Evolutionary conservation across 2,888 invertebrate genomes (phyloP).

Genomic region (Tinea pellionella): DNA sequence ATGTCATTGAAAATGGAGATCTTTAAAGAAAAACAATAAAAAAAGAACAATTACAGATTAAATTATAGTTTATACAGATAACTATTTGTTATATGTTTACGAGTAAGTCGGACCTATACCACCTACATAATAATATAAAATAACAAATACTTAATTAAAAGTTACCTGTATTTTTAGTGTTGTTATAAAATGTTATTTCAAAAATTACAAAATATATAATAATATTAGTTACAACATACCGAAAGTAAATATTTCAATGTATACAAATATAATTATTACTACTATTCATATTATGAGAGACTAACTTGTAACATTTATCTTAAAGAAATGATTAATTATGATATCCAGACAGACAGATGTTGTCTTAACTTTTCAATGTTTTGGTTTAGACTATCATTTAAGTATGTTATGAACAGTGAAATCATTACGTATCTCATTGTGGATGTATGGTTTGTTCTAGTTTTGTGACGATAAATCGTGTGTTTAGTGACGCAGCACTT

Average conservation of each 20-base stretch:
- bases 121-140: too few species aligned
- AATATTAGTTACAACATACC: neutral
- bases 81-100: too few species aligned
- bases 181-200: neutral
- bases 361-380: constrained; percentile 47
- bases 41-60: neutral
- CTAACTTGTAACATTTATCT: neutral
- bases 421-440: constrained; percentile 41
- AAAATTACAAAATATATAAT: neutral
- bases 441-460: constrained; percentile 53
- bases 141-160: too few species aligned
- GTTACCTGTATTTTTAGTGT: too few species aligned
- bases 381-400: constrained; percentile 21
- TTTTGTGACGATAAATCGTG: constrained; percentile 63
- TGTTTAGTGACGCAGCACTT: constrained; percentile 61
- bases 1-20: neutral
- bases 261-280: neutral
- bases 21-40: neutral
- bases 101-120: too few species aligned
- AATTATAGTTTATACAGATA: neutral
- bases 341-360: constrained; percentile 21
- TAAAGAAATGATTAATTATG: constrained; percentile 6
- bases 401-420: constrained; percentile 1
- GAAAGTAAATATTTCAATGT: constrained; percentile 32
- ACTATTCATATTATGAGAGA: neutral